Base-by-base conservation (phyloP, 1,140 invertebrate species). In the Lucilia sericata region DNA sequence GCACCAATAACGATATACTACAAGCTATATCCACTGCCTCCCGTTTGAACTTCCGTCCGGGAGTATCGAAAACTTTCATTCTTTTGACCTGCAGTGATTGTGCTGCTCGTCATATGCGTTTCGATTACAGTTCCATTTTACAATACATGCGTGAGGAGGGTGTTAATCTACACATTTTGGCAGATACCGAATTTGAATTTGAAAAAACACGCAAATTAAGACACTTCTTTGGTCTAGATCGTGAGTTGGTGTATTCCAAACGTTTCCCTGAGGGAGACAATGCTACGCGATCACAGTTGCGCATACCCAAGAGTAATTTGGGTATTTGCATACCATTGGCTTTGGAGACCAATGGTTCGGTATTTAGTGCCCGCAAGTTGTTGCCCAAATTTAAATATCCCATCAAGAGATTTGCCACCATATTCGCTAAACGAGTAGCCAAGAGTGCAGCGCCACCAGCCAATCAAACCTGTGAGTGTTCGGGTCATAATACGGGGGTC, bases 31-130 rank as follows among this genome's bases (percentile, higher is more conserved):
- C 93, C 9, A 95, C 94, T 86, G 96, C 96, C 55, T 94, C 95
- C 3, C 92, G 94, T 75, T 92, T 98, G 19, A 93, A 95, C 78
- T 97, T 97, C 92, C 93, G 97, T n/a, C 93, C 96, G 0, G 97
- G 95, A 21, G 96, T 95, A 3, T 96, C 96, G 0, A 97, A 96
- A 88, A 96, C 94, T 2, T 95, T 98, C 83, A 92, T 98, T 75
- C 91, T 98, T 8, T 88, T 98, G 86, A 95, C 96, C 0, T 98
- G 97, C 90, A 94, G 94, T 0, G 92, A 92, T 25, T 97, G 96
- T 90, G 94, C 95, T 83, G 91, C 93, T 3, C 90, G 92, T 49
- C 93, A 93, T 84, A 95, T 95, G 93, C 92, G 96, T 94, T 91
- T 96, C 86, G 95, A 97, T 87, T 96, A 96, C 87, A 93, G 94